These are phyloP conservation scores for Axea sp. DNA, from an alignment of 2,888 invertebrate genomes.

Conservation along the genomic window DNA sequence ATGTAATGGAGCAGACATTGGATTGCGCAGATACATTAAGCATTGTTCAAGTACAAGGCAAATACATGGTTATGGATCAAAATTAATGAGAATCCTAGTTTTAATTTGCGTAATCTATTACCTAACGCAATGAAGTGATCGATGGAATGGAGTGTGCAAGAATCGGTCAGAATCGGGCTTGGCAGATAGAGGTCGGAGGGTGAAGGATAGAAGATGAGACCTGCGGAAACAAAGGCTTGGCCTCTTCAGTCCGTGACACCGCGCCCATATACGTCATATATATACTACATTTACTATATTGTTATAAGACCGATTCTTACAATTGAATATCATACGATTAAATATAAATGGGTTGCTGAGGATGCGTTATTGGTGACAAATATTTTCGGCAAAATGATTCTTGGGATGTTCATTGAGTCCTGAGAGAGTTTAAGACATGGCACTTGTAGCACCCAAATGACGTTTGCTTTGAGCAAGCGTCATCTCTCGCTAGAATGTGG, in stretches of 20 bases:
- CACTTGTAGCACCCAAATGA: too few species aligned
- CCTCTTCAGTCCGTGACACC: conserved; percentile 77
- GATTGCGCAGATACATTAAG: neutral
- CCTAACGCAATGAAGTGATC: conserved; percentile 54
- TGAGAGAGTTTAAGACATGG: too few species aligned
- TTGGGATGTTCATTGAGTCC: too few species aligned
- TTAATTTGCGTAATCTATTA: conserved; percentile 56
- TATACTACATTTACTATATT: conserved; percentile 43
- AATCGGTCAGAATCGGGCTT: conserved; percentile 62
- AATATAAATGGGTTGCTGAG: too few species aligned
- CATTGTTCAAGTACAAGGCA: conserved; percentile 3
- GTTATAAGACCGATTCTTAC: conserved; percentile 30
- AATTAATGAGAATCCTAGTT: conserved; percentile 41
- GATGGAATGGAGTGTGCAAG: conserved; percentile 45
- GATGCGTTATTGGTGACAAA: too few species aligned
- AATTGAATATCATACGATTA: conserved; percentile 29
- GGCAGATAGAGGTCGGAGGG: conserved; percentile 64
- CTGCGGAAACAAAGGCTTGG: conserved; percentile 77
- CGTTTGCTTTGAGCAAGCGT: too few species aligned
- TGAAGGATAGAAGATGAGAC: conserved; percentile 72
- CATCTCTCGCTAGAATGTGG: too few species aligned
- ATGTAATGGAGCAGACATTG: neutral
- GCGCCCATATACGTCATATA: conserved; percentile 70
- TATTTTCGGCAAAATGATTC: too few species aligned
- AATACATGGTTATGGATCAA: conserved; percentile 11